Conservation (phyloP, 2,888 invertebrate genomes). For the Caenorhabditis macrosperma region DNA sequence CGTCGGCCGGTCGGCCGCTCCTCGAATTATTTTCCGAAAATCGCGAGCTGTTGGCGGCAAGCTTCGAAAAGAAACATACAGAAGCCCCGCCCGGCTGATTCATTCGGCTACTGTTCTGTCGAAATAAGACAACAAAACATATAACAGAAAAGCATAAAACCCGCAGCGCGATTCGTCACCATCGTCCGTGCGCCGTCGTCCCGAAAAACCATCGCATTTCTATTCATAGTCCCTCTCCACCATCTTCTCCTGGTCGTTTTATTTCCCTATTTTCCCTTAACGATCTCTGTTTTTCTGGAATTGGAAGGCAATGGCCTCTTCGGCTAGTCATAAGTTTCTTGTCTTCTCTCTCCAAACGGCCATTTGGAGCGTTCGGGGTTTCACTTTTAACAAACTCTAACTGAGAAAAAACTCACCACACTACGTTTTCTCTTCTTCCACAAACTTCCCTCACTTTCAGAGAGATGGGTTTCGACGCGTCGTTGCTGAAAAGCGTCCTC, state of each 20-base stretch:
- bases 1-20: too few relatives aligned
- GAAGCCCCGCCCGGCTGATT: conserved; percentile 34
- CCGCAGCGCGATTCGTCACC: conserved; percentile 21
- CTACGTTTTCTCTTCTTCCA: conserved; percentile 8
- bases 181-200: neutral
- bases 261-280: conserved; percentile 6
- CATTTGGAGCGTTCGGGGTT: too few relatives aligned
- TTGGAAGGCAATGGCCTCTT: neutral
- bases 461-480: conserved; percentile 68
- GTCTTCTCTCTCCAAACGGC: too few relatives aligned
- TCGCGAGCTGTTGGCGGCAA: too few relatives aligned
- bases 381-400: too few relatives aligned
- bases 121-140: neutral
- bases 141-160: conserved; percentile 12
- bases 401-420: too few relatives aligned
- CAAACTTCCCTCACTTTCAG: conserved; percentile 45
- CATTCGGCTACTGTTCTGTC: conserved; percentile 4
- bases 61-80: conserved; percentile 50
- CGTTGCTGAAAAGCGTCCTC: conserved; percentile 63
- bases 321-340: conserved; percentile 30
- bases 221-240: conserved; percentile 21
- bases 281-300: conserved; percentile 23
- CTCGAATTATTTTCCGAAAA: neutral
- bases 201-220: neutral
- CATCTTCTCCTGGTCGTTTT: neutral